These are phyloP conservation scores for Nibea albiflora DNA, from an alignment of 2,113 vertebrate species.

Conservation along the genomic window DNA sequence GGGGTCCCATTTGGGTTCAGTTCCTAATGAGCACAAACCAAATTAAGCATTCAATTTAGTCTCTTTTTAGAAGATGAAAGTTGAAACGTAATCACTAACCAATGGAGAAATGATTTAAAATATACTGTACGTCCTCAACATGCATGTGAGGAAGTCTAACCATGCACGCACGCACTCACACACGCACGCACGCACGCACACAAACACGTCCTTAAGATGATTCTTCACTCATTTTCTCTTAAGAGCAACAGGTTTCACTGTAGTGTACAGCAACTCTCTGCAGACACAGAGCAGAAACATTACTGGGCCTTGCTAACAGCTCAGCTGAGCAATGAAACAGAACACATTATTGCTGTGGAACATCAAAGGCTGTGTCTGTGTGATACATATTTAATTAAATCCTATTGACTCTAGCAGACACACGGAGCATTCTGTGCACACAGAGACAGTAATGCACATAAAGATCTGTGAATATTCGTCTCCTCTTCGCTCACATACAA, in stretches of 20 bases:
- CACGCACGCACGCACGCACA: neutral
- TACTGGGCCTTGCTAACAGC: constrained; percentile 55
- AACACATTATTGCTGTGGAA: constrained; percentile 58
- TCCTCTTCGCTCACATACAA: neutral
- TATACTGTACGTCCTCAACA: neutral
- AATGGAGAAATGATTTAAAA: constrained; percentile 63
- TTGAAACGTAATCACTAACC: constrained; percentile 67
- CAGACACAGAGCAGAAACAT: constrained; percentile 50
- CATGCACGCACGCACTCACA: neutral
- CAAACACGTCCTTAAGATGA: constrained; percentile 12
- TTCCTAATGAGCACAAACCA: constrained; percentile 74
- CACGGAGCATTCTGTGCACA: constrained; percentile 19
- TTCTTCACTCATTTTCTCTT: constrained; percentile 9
- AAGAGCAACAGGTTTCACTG: constrained; percentile 55
- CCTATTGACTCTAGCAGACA: constrained; percentile 18
- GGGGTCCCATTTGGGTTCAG: constrained; percentile 66
- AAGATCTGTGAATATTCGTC: constrained; percentile 22
- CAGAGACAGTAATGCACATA: constrained; percentile 26
- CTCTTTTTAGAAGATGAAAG: constrained; percentile 77
- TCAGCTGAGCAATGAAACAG: constrained; percentile 56
- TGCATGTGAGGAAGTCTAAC: constrained; percentile 1
- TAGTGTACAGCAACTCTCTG: constrained; percentile 45
- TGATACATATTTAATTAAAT: constrained; percentile 66
- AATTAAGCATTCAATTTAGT: constrained; percentile 77
- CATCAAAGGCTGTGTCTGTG: constrained; percentile 66